Evolutionary conservation across 2,113 vertebrate genomes (phyloP).

Genomic region (Xenus cinereus): DNA sequence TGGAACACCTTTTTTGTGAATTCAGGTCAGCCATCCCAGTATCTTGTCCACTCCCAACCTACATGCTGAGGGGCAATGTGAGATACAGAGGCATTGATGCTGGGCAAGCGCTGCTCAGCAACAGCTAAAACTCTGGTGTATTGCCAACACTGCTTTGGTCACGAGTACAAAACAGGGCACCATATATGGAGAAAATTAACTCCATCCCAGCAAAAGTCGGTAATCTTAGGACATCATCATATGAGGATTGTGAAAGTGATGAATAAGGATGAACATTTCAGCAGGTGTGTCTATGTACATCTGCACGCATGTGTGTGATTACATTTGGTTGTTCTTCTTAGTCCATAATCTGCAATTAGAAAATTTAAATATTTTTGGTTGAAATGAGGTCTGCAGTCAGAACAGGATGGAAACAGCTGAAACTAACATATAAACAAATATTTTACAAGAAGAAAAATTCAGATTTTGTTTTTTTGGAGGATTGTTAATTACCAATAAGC

Average conservation of each 20-base stretch:
- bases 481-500: not conserved
- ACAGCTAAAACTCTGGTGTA: accelerated
- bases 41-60: not conserved
- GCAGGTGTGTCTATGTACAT: not conserved
- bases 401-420: not conserved
- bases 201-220: not conserved
- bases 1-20: not conserved
- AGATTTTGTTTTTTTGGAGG: not conserved
- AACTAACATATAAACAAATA: not conserved
- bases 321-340: not conserved
- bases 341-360: not conserved
- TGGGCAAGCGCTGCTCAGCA: not conserved
- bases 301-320: not conserved
- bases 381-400: not conserved
- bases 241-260: not conserved
- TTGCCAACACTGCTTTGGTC: not conserved
- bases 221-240: not conserved
- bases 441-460: not conserved
- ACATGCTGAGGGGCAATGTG: not conserved
- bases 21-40: accelerated
- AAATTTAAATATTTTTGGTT: not conserved
- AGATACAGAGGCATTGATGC: not conserved
- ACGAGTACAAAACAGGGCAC: not conserved
- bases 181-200: not conserved
- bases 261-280: not conserved